These are phyloP conservation scores for Drosophila mauritiana DNA, from an alignment of 1,140 invertebrate species.

Conservation along the genomic window DNA sequence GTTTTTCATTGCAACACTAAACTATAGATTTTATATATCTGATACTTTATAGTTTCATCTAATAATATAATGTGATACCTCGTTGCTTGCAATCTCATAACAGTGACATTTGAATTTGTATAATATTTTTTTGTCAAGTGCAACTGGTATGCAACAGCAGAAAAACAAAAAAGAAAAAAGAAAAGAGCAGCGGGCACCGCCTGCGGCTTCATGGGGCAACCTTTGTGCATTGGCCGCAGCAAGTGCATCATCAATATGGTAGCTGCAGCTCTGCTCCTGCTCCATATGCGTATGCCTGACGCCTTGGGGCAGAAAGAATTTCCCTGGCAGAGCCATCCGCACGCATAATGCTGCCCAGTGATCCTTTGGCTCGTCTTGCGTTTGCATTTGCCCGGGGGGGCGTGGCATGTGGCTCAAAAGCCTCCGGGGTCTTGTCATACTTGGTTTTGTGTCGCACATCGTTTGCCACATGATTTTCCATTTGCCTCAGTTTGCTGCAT, in stretches of 20 bases:
- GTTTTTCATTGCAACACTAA: too few relatives aligned
- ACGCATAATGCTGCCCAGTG: slow-evolving; percentile 32
- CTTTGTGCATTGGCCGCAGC: slow-evolving; percentile 53
- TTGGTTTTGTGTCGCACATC: slow-evolving; percentile 5
- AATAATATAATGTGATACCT: too few relatives aligned
- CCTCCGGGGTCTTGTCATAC: slow-evolving; percentile 18
- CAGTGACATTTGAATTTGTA: too few relatives aligned
- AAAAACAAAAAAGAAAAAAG: slow-evolving; percentile 17
- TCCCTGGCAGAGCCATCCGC: slow-evolving; percentile 36
- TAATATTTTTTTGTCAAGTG: slow-evolving; percentile 25
- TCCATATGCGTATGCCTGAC: slow-evolving; percentile 44
- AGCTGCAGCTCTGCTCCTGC: not conserved
- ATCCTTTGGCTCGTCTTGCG: slow-evolving; percentile 51
- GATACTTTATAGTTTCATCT: too few relatives aligned
- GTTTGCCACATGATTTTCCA: slow-evolving; percentile 32
- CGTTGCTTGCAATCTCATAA: too few relatives aligned
- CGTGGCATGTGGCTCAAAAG: slow-evolving; percentile 16
- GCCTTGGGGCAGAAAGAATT: slow-evolving; percentile 43
- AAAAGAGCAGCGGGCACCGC: slow-evolving; percentile 49
- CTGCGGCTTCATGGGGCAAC: slow-evolving; percentile 10
- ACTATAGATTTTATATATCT: too few relatives aligned
- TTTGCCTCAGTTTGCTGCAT: slow-evolving; percentile 32
- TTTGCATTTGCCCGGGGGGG: slow-evolving; percentile 38
- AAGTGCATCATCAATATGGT: slow-evolving; percentile 77
- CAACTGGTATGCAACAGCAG: not conserved